Conservation (phyloP, 2,888 invertebrate species). For the Merodon equestris region DNA sequence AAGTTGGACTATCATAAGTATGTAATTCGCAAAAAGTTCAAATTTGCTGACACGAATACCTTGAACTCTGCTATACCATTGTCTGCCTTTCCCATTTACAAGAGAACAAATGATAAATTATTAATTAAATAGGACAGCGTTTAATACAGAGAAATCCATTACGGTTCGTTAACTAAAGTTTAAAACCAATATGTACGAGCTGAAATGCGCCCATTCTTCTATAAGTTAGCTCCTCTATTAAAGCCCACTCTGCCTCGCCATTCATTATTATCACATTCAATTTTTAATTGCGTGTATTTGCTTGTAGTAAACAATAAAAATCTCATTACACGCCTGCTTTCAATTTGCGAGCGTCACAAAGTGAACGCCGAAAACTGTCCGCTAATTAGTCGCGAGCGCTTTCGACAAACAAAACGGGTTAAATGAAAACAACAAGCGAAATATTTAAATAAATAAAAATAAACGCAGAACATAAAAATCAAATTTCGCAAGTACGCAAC, state of each 20-base stretch:
- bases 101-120: too few relatives aligned
- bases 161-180: too few relatives aligned
- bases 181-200: too few relatives aligned
- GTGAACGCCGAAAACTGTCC: slow-evolving; percentile 2
- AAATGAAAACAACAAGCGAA: not conserved
- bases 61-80: too few relatives aligned
- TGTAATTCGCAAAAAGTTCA: too few relatives aligned
- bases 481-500: slow-evolving; percentile 11
- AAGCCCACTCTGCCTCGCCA: not conserved
- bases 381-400: slow-evolving; percentile 31
- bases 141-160: too few relatives aligned
- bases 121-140: too few relatives aligned
- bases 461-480: not conserved
- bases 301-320: slow-evolving; percentile 40
- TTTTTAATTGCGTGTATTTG: slow-evolving; percentile 13
- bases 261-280: slow-evolving; percentile 14
- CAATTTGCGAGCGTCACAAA: slow-evolving; percentile 9
- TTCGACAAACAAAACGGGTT: not conserved
- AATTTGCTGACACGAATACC: too few relatives aligned
- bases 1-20: too few relatives aligned
- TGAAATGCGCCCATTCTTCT: too few relatives aligned
- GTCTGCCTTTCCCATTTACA: too few relatives aligned
- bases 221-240: not conserved
- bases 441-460: too few relatives aligned
- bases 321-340: slow-evolving; percentile 38